Evolutionary conservation across 2,113 vertebrate species (phyloP).

Genomic region (Bothrops jararaca): DNA sequence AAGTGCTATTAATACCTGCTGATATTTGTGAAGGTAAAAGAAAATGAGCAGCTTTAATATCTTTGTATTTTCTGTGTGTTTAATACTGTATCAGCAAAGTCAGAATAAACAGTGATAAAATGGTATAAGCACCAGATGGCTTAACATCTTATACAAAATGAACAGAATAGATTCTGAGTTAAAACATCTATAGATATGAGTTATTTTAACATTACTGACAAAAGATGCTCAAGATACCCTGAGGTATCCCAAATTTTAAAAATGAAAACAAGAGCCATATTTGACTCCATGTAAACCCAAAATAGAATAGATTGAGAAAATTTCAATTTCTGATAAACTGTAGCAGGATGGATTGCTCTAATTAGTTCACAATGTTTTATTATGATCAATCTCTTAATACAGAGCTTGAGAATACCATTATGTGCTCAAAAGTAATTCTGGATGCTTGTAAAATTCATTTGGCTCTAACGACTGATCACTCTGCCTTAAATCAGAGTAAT

Average conservation of each 20-base stretch:
- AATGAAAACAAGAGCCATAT: not conserved
- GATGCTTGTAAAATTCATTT: not conserved
- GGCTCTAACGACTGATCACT: not conserved
- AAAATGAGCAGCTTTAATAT: not conserved
- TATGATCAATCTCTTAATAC: not conserved
- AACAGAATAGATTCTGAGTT: not conserved
- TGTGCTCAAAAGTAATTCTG: not conserved
- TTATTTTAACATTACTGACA: not conserved
- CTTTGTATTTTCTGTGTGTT: not conserved
- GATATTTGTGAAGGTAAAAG: not conserved
- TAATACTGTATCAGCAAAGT: not conserved
- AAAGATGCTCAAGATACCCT: not conserved
- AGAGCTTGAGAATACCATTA: not conserved
- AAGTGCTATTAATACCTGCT: not conserved
- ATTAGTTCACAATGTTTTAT: not conserved
- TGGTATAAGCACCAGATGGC: not conserved
- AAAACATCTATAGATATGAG: not conserved
- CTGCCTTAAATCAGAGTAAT: not conserved
- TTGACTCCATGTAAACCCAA: not conserved
- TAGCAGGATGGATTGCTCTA: not conserved
- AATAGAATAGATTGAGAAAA: not conserved
- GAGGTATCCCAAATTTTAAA: not conserved
- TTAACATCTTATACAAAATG: not conserved
- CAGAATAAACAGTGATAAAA: not conserved
- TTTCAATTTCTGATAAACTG: not conserved